phyloP scores from a whole-genome alignment of 53 echinoderm and acorn worm genomes.

The Mesocentrotus franciscanus region DNA sequence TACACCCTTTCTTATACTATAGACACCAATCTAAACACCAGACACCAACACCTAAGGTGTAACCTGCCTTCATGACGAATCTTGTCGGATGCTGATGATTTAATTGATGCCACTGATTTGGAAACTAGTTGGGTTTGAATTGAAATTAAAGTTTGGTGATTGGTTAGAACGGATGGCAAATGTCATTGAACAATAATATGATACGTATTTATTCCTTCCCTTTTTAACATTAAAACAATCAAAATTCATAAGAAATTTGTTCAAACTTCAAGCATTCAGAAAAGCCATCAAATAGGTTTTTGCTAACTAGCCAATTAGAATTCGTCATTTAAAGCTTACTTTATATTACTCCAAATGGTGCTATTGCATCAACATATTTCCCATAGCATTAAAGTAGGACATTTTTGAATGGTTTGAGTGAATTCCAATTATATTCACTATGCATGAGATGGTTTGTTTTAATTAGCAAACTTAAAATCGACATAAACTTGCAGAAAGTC shows the following conservation, averaged over 20 bases:
- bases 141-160: background rate
- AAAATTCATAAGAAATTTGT: background rate
- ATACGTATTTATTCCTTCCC: background rate
- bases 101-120: slow-evolving; percentile 41
- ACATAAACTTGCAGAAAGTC: too few species aligned
- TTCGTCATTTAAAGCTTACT: background rate
- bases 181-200: background rate
- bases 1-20: background rate
- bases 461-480: too few species aligned
- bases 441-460: too few species aligned
- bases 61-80: slow-evolving; percentile 42
- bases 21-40: slow-evolving; percentile 24
- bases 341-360: too few species aligned
- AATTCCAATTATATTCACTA: too few species aligned
- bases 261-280: background rate
- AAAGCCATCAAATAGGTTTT: too few species aligned
- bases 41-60: background rate
- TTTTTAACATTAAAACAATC: background rate
- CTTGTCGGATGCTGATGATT: background rate
- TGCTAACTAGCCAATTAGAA: background rate
- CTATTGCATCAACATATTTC: too few species aligned
- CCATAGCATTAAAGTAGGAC: too few species aligned
- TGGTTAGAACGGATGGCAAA: background rate
- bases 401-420: too few species aligned
- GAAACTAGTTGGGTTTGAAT: slow-evolving; percentile 1